phyloP scores from a whole-genome alignment of 2,113 vertebrate species.

The Mobula hypostoma region DNA sequence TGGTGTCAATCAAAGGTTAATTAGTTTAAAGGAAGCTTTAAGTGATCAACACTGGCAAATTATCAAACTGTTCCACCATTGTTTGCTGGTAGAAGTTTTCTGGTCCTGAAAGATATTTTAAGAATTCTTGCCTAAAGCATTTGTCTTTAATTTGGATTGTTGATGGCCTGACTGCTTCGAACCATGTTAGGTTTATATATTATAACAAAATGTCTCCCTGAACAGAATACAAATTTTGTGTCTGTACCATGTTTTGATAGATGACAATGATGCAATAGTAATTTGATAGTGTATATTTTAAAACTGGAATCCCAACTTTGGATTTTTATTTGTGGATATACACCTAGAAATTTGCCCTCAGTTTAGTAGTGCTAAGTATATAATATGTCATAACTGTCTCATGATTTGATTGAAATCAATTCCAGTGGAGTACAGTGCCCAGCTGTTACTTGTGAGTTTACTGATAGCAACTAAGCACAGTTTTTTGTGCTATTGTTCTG shows the following conservation, averaged over 20 bases:
- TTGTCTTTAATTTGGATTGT: neutral
- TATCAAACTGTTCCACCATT: neutral
- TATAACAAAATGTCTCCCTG: neutral
- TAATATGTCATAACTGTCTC: no score
- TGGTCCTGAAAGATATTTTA: neutral
- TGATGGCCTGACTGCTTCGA: neutral
- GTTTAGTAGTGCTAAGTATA: no score
- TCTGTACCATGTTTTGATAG: neutral
- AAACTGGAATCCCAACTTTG: neutral
- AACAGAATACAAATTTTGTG: neutral
- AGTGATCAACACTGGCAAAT: neutral
- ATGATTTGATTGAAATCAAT: no score
- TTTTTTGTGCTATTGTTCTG: neutral
- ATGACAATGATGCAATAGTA: neutral
- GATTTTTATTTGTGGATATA: neutral
- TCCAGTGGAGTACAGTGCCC: no score
- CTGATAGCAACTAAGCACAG: no score
- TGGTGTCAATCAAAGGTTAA: neutral
- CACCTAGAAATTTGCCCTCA: no score
- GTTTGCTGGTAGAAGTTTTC: neutral
- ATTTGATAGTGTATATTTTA: neutral
- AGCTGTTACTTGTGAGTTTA: no score
- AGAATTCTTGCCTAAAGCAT: neutral
- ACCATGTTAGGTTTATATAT: neutral
- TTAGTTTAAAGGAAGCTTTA: neutral